These are phyloP conservation scores for Rhinoptilus africanus DNA, from an alignment of 2,113 vertebrate genomes.

Conservation along the genomic window DNA sequence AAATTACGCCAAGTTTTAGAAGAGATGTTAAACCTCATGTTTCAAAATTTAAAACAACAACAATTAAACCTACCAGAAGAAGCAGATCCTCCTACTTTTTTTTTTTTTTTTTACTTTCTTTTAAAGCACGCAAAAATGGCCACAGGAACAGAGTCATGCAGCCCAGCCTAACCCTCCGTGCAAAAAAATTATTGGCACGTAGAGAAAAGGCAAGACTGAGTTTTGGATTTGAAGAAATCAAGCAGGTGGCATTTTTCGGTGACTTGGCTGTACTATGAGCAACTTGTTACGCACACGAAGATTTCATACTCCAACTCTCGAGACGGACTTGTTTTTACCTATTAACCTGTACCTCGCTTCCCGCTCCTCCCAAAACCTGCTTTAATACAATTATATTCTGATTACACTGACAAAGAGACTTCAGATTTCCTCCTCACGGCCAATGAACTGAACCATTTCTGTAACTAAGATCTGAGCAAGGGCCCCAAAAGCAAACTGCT, in stretches of 20 bases:
- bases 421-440: too few species aligned
- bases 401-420: neutral
- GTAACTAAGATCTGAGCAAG: neutral
- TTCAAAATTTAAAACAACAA: neutral
- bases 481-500: too few species aligned
- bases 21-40: neutral
- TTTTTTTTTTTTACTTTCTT: neutral
- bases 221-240: neutral
- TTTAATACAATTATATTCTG: neutral
- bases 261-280: rapidly evolving
- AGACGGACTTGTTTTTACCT: rapidly evolving
- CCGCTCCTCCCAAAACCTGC: neutral
- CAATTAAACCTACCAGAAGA: neutral
- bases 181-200: rapidly evolving
- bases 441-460: neutral
- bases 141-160: neutral
- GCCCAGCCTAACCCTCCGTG: neutral
- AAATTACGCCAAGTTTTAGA: neutral
- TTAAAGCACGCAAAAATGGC: neutral
- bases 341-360: neutral
- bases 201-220: neutral
- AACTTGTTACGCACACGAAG: rapidly evolving
- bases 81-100: neutral
- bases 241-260: neutral
- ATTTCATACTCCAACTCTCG: neutral